These are phyloP conservation scores for Notodonta ziczac DNA, from an alignment of 2,888 invertebrate species.

Conservation along the genomic window DNA sequence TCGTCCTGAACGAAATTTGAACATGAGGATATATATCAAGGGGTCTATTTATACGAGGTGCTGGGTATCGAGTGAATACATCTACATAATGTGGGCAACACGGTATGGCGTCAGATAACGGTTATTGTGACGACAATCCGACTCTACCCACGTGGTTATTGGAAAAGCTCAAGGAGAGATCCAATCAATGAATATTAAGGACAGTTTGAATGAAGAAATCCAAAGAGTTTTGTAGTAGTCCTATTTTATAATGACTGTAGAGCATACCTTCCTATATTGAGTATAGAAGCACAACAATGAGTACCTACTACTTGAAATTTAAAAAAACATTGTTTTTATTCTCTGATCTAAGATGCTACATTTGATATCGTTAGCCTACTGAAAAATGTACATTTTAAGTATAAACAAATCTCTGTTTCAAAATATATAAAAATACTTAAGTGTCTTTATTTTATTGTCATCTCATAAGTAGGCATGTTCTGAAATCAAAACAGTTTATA, in stretches of 20 bases:
- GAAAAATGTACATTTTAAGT: no score
- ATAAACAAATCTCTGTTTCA: no score
- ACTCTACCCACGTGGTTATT: constrained; percentile 56
- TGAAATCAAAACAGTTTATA: no score
- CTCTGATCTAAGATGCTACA: no score
- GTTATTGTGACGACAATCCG: constrained; percentile 63
- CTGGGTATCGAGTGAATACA: constrained; percentile 60
- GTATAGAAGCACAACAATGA: no score
- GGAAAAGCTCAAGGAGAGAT: constrained; percentile 27
- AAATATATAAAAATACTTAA: no score
- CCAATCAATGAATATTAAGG: neutral
- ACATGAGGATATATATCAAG: constrained; percentile 13
- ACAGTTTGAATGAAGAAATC: constrained; percentile 1
- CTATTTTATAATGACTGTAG: neutral
- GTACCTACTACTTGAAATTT: no score
- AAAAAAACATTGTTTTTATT: no score
- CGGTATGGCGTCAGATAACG: constrained; percentile 60
- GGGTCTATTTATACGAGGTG: constrained; percentile 47
- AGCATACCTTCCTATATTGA: no score
- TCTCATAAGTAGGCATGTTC: no score
- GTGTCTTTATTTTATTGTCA: no score
- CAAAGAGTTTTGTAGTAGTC: neutral
- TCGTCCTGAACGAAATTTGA: constrained; percentile 11
- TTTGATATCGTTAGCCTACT: no score
- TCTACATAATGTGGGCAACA: constrained; percentile 64